These are phyloP conservation scores for Chaenocephalus aceratus DNA, from an alignment of 2,113 vertebrate genomes.

Conservation along the genomic window DNA sequence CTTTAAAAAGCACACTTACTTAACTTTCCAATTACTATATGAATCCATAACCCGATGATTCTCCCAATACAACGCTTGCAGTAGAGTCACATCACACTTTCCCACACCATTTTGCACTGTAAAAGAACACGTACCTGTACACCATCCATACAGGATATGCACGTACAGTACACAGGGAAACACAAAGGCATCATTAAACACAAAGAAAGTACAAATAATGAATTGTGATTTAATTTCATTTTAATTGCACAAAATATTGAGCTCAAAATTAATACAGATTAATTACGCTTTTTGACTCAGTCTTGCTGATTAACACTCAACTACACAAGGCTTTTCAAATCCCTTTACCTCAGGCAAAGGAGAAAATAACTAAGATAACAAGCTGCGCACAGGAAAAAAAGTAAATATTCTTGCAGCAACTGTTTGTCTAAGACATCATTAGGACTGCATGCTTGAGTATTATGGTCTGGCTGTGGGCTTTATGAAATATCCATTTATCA, in stretches of 20 bases:
- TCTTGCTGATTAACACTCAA: background rate
- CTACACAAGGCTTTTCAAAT: too few relatives aligned
- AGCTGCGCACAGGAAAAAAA: background rate
- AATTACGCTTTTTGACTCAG: background rate
- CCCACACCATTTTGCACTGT: too few relatives aligned
- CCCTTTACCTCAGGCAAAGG: too few relatives aligned
- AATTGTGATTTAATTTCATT: conserved; percentile 8
- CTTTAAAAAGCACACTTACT: background rate
- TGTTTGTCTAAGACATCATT: background rate
- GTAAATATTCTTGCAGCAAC: background rate
- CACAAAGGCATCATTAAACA: background rate
- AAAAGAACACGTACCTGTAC: too few relatives aligned
- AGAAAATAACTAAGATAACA: background rate
- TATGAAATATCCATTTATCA: background rate
- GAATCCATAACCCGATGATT: background rate
- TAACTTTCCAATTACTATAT: background rate
- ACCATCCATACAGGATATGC: too few relatives aligned
- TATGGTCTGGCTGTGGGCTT: background rate
- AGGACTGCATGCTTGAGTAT: background rate
- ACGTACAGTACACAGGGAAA: too few relatives aligned
- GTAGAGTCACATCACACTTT: too few relatives aligned
- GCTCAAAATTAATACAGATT: background rate
- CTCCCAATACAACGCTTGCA: background rate
- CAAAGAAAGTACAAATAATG: background rate
- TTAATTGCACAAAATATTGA: conserved; percentile 30